Conservation (phyloP, 2,113 vertebrate genomes). For the Poeciliopsis prolifica region DNA sequence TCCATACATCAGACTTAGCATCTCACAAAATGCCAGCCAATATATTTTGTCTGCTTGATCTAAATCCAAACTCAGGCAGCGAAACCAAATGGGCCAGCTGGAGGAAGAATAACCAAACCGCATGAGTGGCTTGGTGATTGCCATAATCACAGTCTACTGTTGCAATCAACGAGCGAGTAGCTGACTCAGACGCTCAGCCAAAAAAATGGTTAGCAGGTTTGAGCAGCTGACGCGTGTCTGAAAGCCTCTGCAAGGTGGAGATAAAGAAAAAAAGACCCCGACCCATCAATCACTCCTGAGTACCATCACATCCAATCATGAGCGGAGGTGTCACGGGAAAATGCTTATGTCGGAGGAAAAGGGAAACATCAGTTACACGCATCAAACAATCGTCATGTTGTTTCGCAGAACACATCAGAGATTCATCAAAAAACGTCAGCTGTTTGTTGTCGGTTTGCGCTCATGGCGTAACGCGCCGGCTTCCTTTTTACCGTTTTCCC, state of each 20-base stretch:
- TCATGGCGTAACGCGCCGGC: constrained; percentile 29
- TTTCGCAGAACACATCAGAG: constrained; percentile 27
- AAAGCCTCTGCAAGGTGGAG: constrained; percentile 25
- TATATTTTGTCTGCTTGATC: constrained; percentile 4
- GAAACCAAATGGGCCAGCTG: constrained; percentile 51
- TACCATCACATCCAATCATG: constrained; percentile 30
- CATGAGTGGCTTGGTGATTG: constrained; percentile 41
- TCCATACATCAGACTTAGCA: neutral
- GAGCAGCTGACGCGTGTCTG: constrained; percentile 38
- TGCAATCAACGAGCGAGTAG: constrained; percentile 45
- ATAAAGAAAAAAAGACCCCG: constrained; percentile 11
- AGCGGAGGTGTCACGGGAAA: constrained; percentile 42
- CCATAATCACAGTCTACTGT: constrained; percentile 56
- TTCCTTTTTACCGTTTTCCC: constrained; percentile 39
- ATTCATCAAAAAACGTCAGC: constrained; percentile 28
- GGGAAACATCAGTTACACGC: constrained; percentile 36
- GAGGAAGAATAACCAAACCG: constrained; percentile 34
- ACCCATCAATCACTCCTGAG: constrained; percentile 44
- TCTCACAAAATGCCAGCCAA: constrained; percentile 3
- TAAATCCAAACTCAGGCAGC: constrained; percentile 29
- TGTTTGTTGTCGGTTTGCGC: constrained; percentile 40
- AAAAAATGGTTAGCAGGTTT: constrained; percentile 41
- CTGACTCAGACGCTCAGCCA: constrained; percentile 45
- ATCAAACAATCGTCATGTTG: constrained; percentile 1
- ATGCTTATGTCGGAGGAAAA: constrained; percentile 36